A percentile compares a stretch with the other conserved stretches of the same genome.
These are phyloP conservation scores for Corynorhinus townsendii DNA, from an alignment of 2,113 vertebrate genomes.

Conservation along the genomic window DNA sequence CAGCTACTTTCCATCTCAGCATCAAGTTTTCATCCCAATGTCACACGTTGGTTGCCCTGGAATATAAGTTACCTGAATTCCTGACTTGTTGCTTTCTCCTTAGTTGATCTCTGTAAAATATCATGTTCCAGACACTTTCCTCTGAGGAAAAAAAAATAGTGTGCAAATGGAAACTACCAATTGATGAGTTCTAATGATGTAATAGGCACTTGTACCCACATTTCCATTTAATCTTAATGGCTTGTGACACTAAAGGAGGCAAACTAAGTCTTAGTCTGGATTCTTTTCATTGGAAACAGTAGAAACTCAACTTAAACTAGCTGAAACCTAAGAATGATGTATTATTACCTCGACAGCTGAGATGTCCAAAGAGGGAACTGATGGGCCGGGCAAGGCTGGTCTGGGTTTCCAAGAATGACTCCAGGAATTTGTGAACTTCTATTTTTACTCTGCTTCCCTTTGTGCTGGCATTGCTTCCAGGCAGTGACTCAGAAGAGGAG, in stretches of 20 bases:
- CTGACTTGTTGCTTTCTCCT: neutral
- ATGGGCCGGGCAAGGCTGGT: neutral
- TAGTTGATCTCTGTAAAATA: neutral
- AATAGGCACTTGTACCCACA: neutral
- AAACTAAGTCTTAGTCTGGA: neutral
- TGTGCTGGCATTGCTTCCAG: neutral
- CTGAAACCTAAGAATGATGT: neutral
- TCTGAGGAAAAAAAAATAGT: neutral
- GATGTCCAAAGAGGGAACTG: neutral
- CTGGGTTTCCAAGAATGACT: neutral
- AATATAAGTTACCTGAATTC: neutral
- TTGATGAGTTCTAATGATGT: neutral
- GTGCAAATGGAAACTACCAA: neutral
- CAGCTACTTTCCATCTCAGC: neutral
- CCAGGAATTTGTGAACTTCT: neutral
- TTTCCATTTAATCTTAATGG: neutral
- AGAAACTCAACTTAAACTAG: neutral
- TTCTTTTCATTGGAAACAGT: neutral
- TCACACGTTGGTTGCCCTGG: neutral
- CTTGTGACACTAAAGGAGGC: neutral
- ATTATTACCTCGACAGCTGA: neutral
- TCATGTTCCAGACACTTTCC: neutral
- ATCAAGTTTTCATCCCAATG: neutral
- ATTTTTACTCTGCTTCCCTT: neutral
- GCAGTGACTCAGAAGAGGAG: neutral